Evolutionary conservation across 2,888 invertebrate genomes (phyloP).

Genomic region (Erebia palarica): DNA sequence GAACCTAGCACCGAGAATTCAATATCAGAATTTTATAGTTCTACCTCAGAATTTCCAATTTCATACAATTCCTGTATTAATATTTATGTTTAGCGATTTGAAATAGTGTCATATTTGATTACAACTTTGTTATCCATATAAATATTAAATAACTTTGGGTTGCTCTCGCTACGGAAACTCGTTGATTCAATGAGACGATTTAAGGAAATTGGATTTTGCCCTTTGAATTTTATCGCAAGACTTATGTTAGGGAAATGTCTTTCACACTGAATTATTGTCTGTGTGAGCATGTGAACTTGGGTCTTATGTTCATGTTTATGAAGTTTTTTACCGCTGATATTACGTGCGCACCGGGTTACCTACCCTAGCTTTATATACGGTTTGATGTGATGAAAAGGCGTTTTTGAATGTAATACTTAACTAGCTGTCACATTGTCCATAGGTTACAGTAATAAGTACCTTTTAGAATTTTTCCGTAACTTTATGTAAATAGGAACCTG

Average conservation of each 20-base stretch:
- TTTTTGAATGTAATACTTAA: too few relatives aligned
- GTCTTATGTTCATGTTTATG: neutral
- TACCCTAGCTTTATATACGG: too few relatives aligned
- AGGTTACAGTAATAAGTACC: too few relatives aligned
- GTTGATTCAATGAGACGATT: slow-evolving; percentile 13
- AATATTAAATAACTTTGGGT: slow-evolving; percentile 14
- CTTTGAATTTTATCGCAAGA: slow-evolving; percentile 20
- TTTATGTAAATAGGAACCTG: too few relatives aligned
- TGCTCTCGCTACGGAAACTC: neutral
- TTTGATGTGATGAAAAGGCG: too few relatives aligned
- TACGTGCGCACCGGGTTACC: neutral
- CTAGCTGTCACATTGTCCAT: too few relatives aligned
- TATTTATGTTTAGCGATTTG: neutral
- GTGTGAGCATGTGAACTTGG: neutral
- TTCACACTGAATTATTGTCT: slow-evolving; percentile 3
- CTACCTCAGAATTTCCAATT: neutral
- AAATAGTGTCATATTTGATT: slow-evolving; percentile 1
- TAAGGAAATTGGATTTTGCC: slow-evolving; percentile 20
- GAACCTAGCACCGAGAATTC: neutral
- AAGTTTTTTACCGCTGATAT: neutral
- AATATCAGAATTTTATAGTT: slow-evolving; percentile 2
- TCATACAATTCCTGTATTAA: neutral
- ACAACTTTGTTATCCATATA: neutral
- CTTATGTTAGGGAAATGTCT: slow-evolving; percentile 20
- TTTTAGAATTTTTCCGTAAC: too few relatives aligned